Base-by-base conservation (phyloP, 2,797 vertebrate genomes). In the Microcaecilia unicolor region DNA sequence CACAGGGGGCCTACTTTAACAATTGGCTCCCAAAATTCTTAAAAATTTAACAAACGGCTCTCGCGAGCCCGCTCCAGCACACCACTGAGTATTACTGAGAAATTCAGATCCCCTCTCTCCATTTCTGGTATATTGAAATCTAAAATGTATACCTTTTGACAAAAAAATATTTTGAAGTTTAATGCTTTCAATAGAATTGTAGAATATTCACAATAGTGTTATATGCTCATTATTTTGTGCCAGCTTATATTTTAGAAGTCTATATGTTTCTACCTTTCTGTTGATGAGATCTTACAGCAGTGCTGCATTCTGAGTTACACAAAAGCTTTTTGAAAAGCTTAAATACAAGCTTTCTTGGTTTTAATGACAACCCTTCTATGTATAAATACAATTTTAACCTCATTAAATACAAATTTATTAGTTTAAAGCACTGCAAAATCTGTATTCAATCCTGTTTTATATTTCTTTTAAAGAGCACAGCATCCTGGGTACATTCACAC, bases 401-500 rank as follows among this genome's bases (percentile, higher is more conserved):
- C 12, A 4, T 16, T 10, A 24, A 26, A 10, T 15, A 25, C 29
- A 44, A 40, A 49, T 9, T 8, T 18, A 8, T 18, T 36, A 9
- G 37, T 31, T 26, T 40, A 42, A 22, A 31, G 9, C 26, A 32
- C 9, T 7, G 6, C 21, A 29, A 25, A 46, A 41, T 21, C 17
- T 23, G 13, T 23, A 18, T 3, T 4, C 16, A 0, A 1, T 10
- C 30, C n/a, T n/a, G n/a, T n/a, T n/a, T n/a, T 31, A 22, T 20
- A n/a, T 2, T n/a, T 15, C 18, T 13, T 28, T 2, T 24, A n/a
- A 10, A 22, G 28, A 18, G 33, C 45, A 51, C 51, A 38, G 56
- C 35, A 23, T 9, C 51, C 44, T 21, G 39, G 49, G 34, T 9
- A 38, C 34, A 34, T 56, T n/a, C n/a, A n/a, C 34, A 49, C 27